These are phyloP conservation scores for Spatula versicolor DNA, from an alignment of 2,797 vertebrate genomes.

Conservation along the genomic window DNA sequence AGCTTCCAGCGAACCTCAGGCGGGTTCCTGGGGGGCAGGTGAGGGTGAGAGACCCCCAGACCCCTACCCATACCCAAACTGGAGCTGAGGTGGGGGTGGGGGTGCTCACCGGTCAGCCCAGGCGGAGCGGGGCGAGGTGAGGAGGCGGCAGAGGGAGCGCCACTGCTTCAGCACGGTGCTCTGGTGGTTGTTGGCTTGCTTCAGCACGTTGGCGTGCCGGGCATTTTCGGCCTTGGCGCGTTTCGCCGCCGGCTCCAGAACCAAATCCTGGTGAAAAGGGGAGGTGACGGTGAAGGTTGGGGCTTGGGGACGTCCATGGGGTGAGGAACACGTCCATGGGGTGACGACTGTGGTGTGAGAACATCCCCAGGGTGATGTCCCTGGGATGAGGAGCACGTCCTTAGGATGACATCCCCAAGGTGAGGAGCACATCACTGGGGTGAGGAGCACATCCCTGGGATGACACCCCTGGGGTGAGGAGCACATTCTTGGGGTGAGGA, in stretches of 20 bases:
- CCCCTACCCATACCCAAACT: accelerated
- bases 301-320: background rate
- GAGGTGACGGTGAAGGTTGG: background rate
- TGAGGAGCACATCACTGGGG: background rate
- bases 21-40: slow-evolving; percentile 74
- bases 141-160: slow-evolving; percentile 85
- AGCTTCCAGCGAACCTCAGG: slow-evolving; percentile 88
- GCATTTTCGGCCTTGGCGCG: slow-evolving; percentile 84
- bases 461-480: accelerated
- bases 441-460: background rate
- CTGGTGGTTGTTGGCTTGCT: slow-evolving; percentile 88
- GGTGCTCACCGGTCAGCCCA: slow-evolving; percentile 87
- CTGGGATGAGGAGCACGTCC: background rate
- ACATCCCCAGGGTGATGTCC: accelerated
- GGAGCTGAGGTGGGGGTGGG: accelerated
- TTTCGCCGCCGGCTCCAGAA: slow-evolving; percentile 86
- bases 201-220: slow-evolving; percentile 82
- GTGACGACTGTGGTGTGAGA: accelerated
- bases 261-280: slow-evolving; percentile 79
- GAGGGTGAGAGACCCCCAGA: accelerated
- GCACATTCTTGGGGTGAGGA: too few species aligned
- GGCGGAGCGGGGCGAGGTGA: slow-evolving; percentile 88
- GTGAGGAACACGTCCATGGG: background rate
- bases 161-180: slow-evolving; percentile 88
- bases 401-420: accelerated